Base-by-base conservation (phyloP, 1,140 invertebrate genomes). In the Pseudomyrmex concolor region DNA sequence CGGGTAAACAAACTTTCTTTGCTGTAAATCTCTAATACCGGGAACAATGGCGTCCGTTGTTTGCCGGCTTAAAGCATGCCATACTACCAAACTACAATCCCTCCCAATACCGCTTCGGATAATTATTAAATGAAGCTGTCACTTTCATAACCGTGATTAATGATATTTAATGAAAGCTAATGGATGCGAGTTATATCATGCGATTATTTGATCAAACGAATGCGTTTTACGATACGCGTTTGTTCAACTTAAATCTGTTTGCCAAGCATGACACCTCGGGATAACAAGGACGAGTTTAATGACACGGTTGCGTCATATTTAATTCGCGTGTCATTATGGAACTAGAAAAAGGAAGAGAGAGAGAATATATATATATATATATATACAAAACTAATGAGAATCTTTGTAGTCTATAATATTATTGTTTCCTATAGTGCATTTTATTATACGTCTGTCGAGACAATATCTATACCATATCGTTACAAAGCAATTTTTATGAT, bases 41-140 rank as follows among this genome's bases (percentile, higher is more conserved):
- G 13, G 54, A 71, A 80, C 76, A 80, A 80, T 80, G 43, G 76
- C 19, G 67, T 34, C 76, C 76, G 66, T 80, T 80, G 76, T 80
- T 80, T 71, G 76, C 43, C 64, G 66, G 57, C 64, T 62, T 70
- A 50, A 57, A 64, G 34, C 60, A 64, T 50, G 57, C 50, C 51
- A 54, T 63, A 83, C 51, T 64, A 57, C 66, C 51, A 78, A 60
- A 84, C 55, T 63, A 70, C 60, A 68, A 55, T 77, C 70, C 66
- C 54, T 48, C 73, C 73, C 60, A 43, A 78, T 78, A 78, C 22
- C 17, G 66, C 63, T 62, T 45, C 17, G 51, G 82, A 84, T 76
- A 77, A 84, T 86, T 71, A 77, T 57, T 63, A 67, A 77, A 84
- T 77, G 50, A 84, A 66, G 62, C 50, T 78, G 67, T 84, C 76